Base-by-base conservation (phyloP, 2,113 vertebrate species). In the Polypterus senegalus region DNA sequence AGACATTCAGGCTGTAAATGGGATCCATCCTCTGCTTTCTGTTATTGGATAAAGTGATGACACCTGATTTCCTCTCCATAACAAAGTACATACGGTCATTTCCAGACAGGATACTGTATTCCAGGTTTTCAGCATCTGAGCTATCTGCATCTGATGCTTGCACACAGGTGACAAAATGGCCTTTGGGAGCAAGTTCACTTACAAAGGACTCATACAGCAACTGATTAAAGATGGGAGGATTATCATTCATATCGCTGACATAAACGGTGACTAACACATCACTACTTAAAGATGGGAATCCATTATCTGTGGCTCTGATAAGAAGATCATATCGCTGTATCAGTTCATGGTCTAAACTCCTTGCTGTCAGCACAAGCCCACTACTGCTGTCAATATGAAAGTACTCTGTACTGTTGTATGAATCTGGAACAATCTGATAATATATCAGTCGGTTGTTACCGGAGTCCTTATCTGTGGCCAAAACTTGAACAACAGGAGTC, bases 341-440 rank as follows among this genome's bases (percentile, higher is more conserved):
- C 10, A 83, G 65, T 60, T 99, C 95, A 7, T 96, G 92, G 77
- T 99, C 96, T 6, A 99, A 74, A 79, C 90, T 84, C 6, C 95
- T 87, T 0, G 96, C 93, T 3, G 95, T 99, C 53, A 99, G 80
- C 67, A 99, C 97, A 44, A 98, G 76, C 54, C 96, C 96, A 54
- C 95, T 97, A 66, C 88, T 84, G 6, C 93, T 92, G 63, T 99
- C 96, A 53, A 99, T 94, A 74, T 98, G 94, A 66, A 99, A 99
- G 67, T 94, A 94, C 61, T 99, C 96, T 0, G 93, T 93, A 75
- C 88, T 94, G 75, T 97, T 95, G 62, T 88, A 89, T 3, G 77
- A 78, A 57, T 92, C 88, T 44, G 94, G 91, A 62, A 96, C 89
- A 64, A 98, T 94, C 73, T 97, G 94, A 72, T 99, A 99, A 10